Conservation (phyloP, 2,888 invertebrate species). For the Pammene aurita region DNA sequence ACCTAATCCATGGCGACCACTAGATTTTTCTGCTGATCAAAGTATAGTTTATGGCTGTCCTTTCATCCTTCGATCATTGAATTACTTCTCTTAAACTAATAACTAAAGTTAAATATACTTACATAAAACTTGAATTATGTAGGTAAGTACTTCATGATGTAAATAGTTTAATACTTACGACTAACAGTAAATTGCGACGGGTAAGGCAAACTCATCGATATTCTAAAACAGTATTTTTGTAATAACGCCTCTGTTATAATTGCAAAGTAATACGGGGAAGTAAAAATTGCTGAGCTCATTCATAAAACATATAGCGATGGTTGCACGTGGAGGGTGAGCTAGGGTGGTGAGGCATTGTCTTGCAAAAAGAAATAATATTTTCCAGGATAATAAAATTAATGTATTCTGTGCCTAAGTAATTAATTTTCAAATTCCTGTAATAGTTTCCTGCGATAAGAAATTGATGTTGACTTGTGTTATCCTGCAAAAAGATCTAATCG, state of each 20-base stretch:
- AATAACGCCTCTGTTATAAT: conserved; percentile 58
- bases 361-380: conserved; percentile 17
- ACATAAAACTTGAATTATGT: too few relatives aligned
- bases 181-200: not conserved
- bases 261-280: conserved; percentile 61
- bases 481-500: not conserved
- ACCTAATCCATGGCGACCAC: too few relatives aligned
- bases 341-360: conserved; percentile 55
- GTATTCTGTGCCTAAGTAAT: not conserved
- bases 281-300: conserved; percentile 66
- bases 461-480: not conserved
- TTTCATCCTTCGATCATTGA: too few relatives aligned
- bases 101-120: too few relatives aligned
- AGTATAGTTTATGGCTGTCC: too few relatives aligned
- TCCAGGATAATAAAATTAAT: conserved; percentile 26
- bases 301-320: conserved; percentile 70
- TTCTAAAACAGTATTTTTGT: conserved; percentile 52
- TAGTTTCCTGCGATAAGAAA: conserved; percentile 3
- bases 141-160: too few relatives aligned
- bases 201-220: conserved; percentile 51
- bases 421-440: not conserved
- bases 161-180: too few relatives aligned
- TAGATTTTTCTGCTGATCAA: too few relatives aligned
- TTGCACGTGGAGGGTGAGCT: conserved; percentile 61
- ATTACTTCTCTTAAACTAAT: too few relatives aligned